phyloP scores from a whole-genome alignment of 2,797 vertebrate species.

The Crenichthys baileyi region DNA sequence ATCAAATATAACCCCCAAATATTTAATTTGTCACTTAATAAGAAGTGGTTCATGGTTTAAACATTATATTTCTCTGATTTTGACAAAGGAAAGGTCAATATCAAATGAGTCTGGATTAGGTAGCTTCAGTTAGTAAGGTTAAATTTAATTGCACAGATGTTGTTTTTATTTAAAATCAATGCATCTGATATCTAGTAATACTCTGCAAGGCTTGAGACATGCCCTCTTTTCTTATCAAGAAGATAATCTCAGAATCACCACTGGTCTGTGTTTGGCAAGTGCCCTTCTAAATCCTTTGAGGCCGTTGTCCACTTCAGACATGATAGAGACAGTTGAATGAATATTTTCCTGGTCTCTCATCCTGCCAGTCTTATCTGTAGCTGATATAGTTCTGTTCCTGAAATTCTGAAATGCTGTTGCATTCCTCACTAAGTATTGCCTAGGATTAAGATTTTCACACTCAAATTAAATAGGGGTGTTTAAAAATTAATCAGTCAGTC shows the following conservation, averaged over 20 bases:
- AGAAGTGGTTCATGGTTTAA: neutral
- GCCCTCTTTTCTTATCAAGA: neutral
- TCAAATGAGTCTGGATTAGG: neutral
- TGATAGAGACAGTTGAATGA: neutral
- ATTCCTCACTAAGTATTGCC: neutral
- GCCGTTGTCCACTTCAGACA: conserved; percentile 5
- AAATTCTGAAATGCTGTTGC: neutral
- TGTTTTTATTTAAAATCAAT: neutral
- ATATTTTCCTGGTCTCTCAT: neutral
- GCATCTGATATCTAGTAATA: neutral
- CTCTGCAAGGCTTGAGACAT: neutral
- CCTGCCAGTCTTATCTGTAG: neutral
- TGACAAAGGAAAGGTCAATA: neutral
- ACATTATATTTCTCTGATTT: neutral
- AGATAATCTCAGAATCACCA: neutral
- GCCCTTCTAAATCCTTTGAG: conserved; percentile 11
- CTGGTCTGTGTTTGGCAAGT: conserved; percentile 5
- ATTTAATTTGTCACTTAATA: neutral
- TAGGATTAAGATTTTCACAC: neutral
- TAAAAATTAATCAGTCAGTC: neutral
- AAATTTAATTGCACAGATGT: neutral
- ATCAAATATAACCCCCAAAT: neutral
- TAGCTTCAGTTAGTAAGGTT: neutral
- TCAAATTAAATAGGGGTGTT: neutral
- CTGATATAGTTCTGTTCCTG: neutral